Evolutionary conservation across 2,888 invertebrate genomes (phyloP), one percentile per base, ranked within the genome.

Genomic region (Eupeodes luniger): DNA sequence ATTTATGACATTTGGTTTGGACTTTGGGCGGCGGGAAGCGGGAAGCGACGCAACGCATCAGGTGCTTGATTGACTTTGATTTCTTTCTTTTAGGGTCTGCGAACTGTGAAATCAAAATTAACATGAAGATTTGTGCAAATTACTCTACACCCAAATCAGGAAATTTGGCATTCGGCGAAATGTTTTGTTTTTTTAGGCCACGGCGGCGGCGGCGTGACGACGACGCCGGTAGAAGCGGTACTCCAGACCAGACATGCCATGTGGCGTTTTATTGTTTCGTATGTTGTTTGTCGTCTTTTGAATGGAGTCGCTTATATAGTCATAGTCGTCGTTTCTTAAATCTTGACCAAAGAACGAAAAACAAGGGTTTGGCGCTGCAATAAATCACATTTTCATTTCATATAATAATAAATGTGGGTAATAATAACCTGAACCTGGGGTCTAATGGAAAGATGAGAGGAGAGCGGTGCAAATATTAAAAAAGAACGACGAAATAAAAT

Each of bases 321-420:
- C 34, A n/a, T 55, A 14, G 19, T 59, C 74, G 66, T 67, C 19
- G 27, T 27, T 2, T 27, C 3, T 27, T 27, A 27, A 27, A 27
- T 77, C 49, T 72, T 76, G 59, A 14, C 66, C 53, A 61, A 49
- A 75, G 27, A 27, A 27, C 27, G 27, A 27, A 67, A 51, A 81
- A 88, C 81, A 88, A 81, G 88, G 88, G 88, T 81, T 78, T 82
- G 81, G 82, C 81, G 66, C 85, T 82, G 85, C 85, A 89, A 89
- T 89, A 85, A 89, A 89, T 89, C 89, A 89, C 89, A 82, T 79
- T 89, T 88, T 81, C 85, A 84, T 88, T 88, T 85, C 76, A 66
- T 64, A 83, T 64, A 83, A 85, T 79, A 84, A 88, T 76, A 77
- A 88, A 81, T 51, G 67, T 72, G 57, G 70, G 70, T 47, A 70